A percentile compares a stretch with the other conserved stretches of the same genome.
Conservation (phyloP, 1,140 invertebrate genomes). For the Phocides pigmalion region DNA sequence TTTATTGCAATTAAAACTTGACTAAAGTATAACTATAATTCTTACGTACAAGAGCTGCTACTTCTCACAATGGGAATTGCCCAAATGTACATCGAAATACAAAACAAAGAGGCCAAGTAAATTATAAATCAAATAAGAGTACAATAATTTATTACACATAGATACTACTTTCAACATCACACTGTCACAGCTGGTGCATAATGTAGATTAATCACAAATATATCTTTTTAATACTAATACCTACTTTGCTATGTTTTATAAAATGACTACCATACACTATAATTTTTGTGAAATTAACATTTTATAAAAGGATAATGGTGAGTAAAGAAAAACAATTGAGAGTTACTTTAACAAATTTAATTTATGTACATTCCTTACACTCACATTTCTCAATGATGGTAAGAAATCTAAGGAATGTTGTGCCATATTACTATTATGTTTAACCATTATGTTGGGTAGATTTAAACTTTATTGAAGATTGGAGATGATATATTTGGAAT, state of each 20-base stretch:
- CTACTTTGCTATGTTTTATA: background rate
- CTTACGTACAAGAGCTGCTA: background rate
- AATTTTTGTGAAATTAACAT: background rate
- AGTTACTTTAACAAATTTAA: slow-evolving; percentile 64
- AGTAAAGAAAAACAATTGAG: slow-evolving; percentile 46
- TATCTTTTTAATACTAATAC: background rate
- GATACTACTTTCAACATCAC: slow-evolving; percentile 9
- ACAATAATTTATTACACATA: slow-evolving; percentile 10
- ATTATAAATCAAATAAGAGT: slow-evolving; percentile 21
- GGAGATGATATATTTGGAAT: no score
- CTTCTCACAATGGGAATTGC: background rate
- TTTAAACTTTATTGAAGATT: no score
- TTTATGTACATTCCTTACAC: slow-evolving; percentile 78
- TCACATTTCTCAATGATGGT: slow-evolving; percentile 51
- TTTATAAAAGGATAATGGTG: slow-evolving; percentile 4
- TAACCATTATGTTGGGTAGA: slow-evolving; percentile 7
- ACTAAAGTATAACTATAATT: background rate
- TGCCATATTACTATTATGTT: slow-evolving; percentile 48
- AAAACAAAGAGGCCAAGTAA: background rate
- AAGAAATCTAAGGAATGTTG: slow-evolving; percentile 73
- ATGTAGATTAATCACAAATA: slow-evolving; percentile 12
- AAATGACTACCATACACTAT: background rate
- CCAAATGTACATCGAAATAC: background rate
- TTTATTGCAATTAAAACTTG: slow-evolving; percentile 3
- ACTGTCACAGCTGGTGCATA: slow-evolving; percentile 2